Evolutionary conservation across 2,888 invertebrate genomes (phyloP).

Genomic region (Iphiclides podalirius): DNA sequence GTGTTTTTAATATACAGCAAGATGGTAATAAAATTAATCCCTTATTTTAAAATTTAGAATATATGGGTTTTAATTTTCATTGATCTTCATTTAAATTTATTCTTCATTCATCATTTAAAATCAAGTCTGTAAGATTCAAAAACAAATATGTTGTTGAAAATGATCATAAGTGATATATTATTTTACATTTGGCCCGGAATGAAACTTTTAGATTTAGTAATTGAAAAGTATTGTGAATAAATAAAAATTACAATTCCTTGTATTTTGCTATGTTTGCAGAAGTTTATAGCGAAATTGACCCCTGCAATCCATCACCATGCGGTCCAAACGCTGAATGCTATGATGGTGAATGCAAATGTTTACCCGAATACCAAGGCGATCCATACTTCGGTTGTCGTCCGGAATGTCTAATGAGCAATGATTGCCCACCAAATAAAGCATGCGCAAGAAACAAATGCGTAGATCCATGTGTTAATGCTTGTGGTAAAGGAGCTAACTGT

Average conservation of each 20-base stretch:
- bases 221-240: too few relatives aligned
- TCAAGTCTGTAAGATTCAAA: too few relatives aligned
- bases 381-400: slow-evolving; percentile 89
- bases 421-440: slow-evolving; percentile 85
- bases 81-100: neutral
- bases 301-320: slow-evolving; percentile 84
- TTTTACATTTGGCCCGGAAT: too few relatives aligned
- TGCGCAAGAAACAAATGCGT: slow-evolving; percentile 87
- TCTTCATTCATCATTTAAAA: too few relatives aligned
- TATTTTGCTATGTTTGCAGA: too few relatives aligned
- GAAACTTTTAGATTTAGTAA: too few relatives aligned
- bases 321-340: slow-evolving; percentile 86
- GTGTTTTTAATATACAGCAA: slow-evolving; percentile 48
- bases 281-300: slow-evolving; percentile 58
- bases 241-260: too few relatives aligned
- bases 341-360: slow-evolving; percentile 85
- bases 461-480: slow-evolving; percentile 89
- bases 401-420: slow-evolving; percentile 88
- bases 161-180: too few relatives aligned
- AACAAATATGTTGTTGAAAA: too few relatives aligned
- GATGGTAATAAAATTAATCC: slow-evolving; percentile 44
- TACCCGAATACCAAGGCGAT: slow-evolving; percentile 87
- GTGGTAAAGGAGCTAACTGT: slow-evolving; percentile 87
- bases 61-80: neutral
- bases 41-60: slow-evolving; percentile 7